phyloP scores from a whole-genome alignment of 2,888 invertebrate genomes.

The Pemphredon lugubris region DNA sequence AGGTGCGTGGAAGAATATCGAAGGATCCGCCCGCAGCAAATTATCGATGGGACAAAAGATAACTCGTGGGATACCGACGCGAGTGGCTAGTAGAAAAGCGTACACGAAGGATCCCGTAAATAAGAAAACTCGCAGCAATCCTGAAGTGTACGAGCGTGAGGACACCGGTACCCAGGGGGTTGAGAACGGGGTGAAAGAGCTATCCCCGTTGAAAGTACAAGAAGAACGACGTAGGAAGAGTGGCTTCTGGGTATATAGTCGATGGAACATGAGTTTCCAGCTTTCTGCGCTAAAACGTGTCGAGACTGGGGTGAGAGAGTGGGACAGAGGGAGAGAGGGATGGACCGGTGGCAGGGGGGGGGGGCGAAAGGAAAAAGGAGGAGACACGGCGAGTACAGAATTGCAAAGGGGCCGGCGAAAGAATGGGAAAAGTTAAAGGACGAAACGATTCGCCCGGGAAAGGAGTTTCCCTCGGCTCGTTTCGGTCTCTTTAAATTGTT shows the following conservation, averaged over 20 bases:
- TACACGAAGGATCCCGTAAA: no score
- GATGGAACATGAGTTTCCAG: constrained; percentile 46
- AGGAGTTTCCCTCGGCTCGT: constrained; percentile 26
- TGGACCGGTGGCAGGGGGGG: no score
- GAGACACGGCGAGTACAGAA: constrained; percentile 11
- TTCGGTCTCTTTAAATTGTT: constrained; percentile 61
- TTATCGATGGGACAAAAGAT: no score
- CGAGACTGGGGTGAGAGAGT: constrained; percentile 16
- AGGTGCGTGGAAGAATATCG: no score
- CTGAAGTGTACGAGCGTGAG: neutral
- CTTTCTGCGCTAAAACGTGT: constrained; percentile 44
- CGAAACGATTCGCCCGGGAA: constrained; percentile 38
- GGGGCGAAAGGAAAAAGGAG: neutral
- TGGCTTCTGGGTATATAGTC: constrained; percentile 20
- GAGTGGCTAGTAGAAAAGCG: neutral
- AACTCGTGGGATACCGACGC: neutral
- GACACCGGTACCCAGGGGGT: no score
- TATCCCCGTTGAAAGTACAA: constrained; percentile 37
- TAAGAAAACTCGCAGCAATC: neutral
- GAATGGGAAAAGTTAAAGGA: constrained; percentile 62
- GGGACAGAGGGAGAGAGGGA: neutral
- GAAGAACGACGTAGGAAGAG: constrained; percentile 20
- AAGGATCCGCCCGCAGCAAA: no score
- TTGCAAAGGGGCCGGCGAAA: constrained; percentile 34
- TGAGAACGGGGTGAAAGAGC: neutral